Base-by-base conservation (phyloP, 2,888 invertebrate genomes). In the Mimachlamys varia region DNA sequence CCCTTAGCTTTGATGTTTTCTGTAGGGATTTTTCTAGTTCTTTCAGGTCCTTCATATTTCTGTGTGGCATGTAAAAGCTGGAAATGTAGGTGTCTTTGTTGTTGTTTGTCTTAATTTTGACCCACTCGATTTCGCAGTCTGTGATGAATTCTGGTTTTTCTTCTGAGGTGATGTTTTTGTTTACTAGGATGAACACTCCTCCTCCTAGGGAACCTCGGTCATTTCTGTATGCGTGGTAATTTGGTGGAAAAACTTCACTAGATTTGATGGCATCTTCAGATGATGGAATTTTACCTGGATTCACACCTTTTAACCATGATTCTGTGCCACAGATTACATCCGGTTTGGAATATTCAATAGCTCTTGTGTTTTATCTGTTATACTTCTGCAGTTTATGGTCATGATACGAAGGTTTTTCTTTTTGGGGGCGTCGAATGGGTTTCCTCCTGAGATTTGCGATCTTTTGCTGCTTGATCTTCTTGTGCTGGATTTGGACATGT, bases 281-380 rank as follows among this genome's bases (percentile, higher is more conserved):
- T n/a, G n/a, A n/a, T 53, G 89, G 89, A 22, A 91, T 89, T 90
- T 91, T 62, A 13, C 91, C 91, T 4, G 92, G 91, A 87, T 93
- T 90, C 12, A 92, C 38, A 19, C 92, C 90, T 22, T 89, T 92
- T 10, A 93, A 90, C 92, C 93, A 93, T 33, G 92, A 92, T 88
- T 93, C 92, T 4, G 92, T 93, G 17, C 91, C 92, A 87, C 88
- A 92, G 19, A 93, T 90, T 37, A 93, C 92, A 88, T 93, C 92
- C 33, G 92, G 93, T 53, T 92, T 90, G 22, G 91, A 90, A 49
- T 92, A 92, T 58, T 92, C 53, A 10, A 90, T n/a, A 91, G 53
- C 87, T 93, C 91, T 53, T 53, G 44, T 44, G 90, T 90, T 38
- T 90, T 90, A 37, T 90, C 90, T 17, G 22, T 37, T 10, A 93